phyloP scores from a whole-genome alignment of 2,888 invertebrate genomes.

The Philhelius pedissequus region DNA sequence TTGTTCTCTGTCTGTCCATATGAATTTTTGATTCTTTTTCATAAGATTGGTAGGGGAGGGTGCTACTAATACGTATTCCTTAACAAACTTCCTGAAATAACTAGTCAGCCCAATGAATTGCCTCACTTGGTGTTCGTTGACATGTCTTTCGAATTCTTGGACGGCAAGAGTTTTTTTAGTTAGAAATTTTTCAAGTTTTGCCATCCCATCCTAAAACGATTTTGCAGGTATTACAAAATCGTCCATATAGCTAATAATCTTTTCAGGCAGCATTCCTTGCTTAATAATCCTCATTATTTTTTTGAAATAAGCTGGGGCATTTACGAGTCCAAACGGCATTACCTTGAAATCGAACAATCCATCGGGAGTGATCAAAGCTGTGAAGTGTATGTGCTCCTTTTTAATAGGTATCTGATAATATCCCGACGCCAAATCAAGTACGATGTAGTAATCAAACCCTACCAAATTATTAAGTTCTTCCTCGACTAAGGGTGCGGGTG shows the following conservation, averaged over 20 bases:
- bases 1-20: background rate
- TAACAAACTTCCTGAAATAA: conserved; percentile 71
- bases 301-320: background rate
- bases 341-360: no score
- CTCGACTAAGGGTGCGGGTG: no score
- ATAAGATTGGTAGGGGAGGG: background rate
- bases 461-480: no score
- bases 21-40: background rate
- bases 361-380: background rate
- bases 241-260: background rate
- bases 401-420: background rate
- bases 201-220: background rate
- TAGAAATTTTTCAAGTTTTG: background rate
- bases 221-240: background rate
- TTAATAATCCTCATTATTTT: no score
- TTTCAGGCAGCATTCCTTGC: background rate
- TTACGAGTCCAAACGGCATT: conserved; percentile 1
- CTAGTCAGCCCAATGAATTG: no score
- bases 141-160: background rate
- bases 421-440: no score
- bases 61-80: conserved; percentile 5
- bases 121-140: conserved; percentile 65
- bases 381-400: background rate
- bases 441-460: no score
- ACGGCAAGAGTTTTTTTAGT: background rate